Conservation (phyloP, 2,113 vertebrate species). For the Epinephelus moara region DNA sequence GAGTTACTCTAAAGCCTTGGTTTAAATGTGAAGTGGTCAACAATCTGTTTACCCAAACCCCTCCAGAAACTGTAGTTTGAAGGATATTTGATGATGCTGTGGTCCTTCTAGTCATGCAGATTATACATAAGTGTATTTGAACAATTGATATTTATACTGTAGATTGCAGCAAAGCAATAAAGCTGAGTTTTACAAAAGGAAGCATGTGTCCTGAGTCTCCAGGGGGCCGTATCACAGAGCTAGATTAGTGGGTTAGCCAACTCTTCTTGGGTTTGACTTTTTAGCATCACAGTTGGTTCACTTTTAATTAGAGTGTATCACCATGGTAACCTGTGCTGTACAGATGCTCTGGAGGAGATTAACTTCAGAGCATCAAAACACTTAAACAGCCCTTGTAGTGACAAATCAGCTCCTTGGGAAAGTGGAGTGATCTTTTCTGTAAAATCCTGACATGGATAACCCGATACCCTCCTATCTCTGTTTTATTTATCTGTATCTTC, state of each 20-base stretch:
- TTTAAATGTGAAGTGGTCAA: no score
- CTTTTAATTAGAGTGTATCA: no score
- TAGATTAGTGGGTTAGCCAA: not conserved
- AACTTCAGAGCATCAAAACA: not conserved
- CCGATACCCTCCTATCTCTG: no score
- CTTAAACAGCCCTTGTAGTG: not conserved
- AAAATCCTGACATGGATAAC: no score
- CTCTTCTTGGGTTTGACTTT: not conserved
- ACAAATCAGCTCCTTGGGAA: not conserved
- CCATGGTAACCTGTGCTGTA: not conserved
- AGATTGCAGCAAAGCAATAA: not conserved
- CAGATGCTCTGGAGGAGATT: not conserved
- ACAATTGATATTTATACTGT: no score
- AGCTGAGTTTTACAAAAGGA: not conserved
- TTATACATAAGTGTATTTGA: no score
- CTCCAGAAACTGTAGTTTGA: no score
- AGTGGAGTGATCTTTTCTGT: not conserved
- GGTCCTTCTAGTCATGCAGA: no score
- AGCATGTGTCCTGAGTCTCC: not conserved
- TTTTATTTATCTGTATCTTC: no score
- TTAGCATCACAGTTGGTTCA: not conserved
- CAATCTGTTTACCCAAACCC: no score
- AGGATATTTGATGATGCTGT: no score
- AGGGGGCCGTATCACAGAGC: not conserved
- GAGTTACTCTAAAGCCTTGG: no score